Conservation (phyloP, 2,888 invertebrate genomes). For the Rosalia funebris region DNA sequence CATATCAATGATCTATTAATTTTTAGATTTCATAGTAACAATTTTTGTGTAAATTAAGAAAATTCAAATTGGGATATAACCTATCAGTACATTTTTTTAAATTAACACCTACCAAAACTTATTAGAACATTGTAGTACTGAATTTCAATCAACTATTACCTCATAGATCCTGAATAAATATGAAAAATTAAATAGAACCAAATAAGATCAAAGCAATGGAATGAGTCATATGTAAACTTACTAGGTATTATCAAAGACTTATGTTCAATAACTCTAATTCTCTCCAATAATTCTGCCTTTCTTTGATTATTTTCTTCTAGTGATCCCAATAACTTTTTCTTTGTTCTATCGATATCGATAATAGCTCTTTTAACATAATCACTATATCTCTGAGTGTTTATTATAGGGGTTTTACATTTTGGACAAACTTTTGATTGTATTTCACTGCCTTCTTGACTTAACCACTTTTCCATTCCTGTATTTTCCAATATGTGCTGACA, state of each 20-base stretch:
- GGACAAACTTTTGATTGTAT: constrained; percentile 44
- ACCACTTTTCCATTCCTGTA: constrained; percentile 48
- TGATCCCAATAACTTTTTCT: constrained; percentile 57
- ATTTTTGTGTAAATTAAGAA: no score
- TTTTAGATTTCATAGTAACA: no score
- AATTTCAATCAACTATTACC: no score
- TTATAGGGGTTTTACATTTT: constrained; percentile 49
- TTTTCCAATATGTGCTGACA: constrained; percentile 51
- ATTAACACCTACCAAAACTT: no score
- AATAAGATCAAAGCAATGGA: no score
- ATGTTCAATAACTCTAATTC: constrained; percentile 16
- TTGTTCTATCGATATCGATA: constrained; percentile 43
- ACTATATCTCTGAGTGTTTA: constrained; percentile 48
- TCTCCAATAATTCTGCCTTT: constrained; percentile 31
- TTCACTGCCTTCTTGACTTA: constrained; percentile 50
- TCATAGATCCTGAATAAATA: no score
- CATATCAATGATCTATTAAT: no score
- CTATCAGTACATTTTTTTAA: no score
- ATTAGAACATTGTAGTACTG: no score
- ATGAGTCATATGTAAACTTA: no score
- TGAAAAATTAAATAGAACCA: no score
- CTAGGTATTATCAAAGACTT: not conserved
- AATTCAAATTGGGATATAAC: no score
- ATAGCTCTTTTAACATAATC: constrained; percentile 46
- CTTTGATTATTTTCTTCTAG: constrained; percentile 56